Conservation (phyloP, 1,140 invertebrate genomes). For the Cheumatopsyche charites region DNA sequence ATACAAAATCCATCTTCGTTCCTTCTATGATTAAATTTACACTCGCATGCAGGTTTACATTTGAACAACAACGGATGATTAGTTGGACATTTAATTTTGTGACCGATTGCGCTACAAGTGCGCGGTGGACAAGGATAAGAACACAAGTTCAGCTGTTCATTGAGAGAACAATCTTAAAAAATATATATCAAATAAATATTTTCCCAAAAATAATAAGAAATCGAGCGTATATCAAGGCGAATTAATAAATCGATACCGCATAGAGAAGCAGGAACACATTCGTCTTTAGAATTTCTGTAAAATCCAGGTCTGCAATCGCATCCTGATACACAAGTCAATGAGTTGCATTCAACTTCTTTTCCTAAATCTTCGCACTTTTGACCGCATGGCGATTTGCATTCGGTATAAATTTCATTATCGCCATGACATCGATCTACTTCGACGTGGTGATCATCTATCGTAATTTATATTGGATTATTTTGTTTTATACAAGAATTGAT, state of each 20-base stretch:
- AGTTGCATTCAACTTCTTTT: not conserved
- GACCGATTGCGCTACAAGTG: not conserved
- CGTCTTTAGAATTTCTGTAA: constrained; percentile 33
- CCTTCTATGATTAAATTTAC: constrained; percentile 20
- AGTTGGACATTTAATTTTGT: not conserved
- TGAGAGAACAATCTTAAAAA: not conserved
- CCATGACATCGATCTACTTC: constrained; percentile 7
- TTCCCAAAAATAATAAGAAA: too few species aligned
- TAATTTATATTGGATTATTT: too few species aligned
- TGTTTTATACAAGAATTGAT: not conserved
- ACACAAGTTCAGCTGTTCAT: constrained; percentile 3
- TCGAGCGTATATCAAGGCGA: too few species aligned
- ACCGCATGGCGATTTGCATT: constrained; percentile 8
- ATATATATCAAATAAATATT: too few species aligned
- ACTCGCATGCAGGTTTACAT: constrained; percentile 20
- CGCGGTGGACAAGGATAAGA: not conserved
- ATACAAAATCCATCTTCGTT: not conserved
- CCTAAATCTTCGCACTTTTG: not conserved
- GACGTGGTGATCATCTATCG: not conserved
- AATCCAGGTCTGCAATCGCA: constrained; percentile 41
- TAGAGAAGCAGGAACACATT: constrained; percentile 28
- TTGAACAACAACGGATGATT: not conserved
- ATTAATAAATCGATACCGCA: constrained; percentile 27
- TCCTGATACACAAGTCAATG: constrained; percentile 1
- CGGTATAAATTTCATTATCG: constrained; percentile 12